These are phyloP conservation scores for Camponotus pennsylvanicus DNA, from an alignment of 1,140 invertebrate genomes.

Conservation along the genomic window DNA sequence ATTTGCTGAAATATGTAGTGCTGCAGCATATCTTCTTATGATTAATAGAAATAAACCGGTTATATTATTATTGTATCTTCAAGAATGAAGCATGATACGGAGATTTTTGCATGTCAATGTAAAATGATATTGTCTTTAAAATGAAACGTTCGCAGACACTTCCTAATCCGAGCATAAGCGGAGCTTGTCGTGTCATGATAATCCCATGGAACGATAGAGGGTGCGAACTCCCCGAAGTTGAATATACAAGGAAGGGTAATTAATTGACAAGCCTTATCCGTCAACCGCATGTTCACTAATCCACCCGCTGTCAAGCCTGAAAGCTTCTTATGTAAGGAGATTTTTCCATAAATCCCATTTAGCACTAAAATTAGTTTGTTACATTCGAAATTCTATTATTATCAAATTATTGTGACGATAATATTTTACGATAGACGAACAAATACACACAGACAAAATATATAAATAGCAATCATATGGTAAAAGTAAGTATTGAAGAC, in stretches of 20 bases:
- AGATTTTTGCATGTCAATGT: slow-evolving; percentile 33
- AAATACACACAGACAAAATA: neutral
- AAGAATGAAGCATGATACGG: neutral
- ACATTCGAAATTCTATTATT: neutral
- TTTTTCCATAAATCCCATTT: slow-evolving; percentile 62
- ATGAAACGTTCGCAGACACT: slow-evolving; percentile 55
- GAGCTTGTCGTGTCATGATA: slow-evolving; percentile 74
- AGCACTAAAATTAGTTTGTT: slow-evolving; percentile 35
- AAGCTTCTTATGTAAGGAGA: slow-evolving; percentile 65
- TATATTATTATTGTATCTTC: neutral
- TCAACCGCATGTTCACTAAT: slow-evolving; percentile 50
- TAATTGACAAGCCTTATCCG: slow-evolving; percentile 73
- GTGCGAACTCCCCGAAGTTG: slow-evolving; percentile 68
- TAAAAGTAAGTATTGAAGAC: neutral
- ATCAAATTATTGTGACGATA: neutral
- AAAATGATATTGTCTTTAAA: slow-evolving; percentile 65
- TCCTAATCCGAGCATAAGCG: slow-evolving; percentile 64
- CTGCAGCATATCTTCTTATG: neutral
- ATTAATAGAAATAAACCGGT: neutral
- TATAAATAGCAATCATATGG: neutral
- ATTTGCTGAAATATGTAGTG: neutral
- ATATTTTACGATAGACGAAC: neutral
- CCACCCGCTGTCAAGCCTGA: slow-evolving; percentile 44
- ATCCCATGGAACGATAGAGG: slow-evolving; percentile 72
- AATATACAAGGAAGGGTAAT: slow-evolving; percentile 76